phyloP scores from a whole-genome alignment of 2,797 vertebrate species.

The Adrianichthys oophorus region DNA sequence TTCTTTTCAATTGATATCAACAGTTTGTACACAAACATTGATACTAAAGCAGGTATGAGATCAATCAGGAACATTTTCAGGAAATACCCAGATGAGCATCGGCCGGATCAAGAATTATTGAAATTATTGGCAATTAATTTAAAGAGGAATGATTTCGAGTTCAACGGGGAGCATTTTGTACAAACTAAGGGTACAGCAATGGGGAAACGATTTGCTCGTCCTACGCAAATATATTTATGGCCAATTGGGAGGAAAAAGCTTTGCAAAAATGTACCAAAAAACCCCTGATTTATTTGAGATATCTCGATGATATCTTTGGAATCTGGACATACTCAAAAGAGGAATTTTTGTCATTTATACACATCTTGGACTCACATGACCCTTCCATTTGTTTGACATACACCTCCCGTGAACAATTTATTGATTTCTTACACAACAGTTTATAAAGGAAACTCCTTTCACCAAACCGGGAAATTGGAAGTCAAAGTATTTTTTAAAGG shows the following conservation, averaged over 20 bases:
- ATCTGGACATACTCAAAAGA: neutral
- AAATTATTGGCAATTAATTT: neutral
- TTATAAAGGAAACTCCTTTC: neutral
- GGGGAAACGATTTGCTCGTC: too few species aligned
- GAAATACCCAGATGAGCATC: neutral
- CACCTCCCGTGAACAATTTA: fast-evolving
- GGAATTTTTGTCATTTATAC: neutral
- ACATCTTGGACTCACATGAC: neutral
- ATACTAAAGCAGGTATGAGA: neutral
- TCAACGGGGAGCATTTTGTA: neutral
- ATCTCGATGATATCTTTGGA: neutral
- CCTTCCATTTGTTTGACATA: neutral
- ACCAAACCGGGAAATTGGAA: neutral
- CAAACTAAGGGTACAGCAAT: neutral
- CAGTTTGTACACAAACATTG: neutral
- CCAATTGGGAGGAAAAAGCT: neutral
- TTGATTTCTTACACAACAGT: neutral
- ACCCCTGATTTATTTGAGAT: neutral
- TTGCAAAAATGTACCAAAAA: neutral
- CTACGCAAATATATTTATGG: neutral
- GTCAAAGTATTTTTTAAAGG: neutral
- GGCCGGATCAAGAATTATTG: neutral
- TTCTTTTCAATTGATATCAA: neutral
- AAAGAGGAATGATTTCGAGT: neutral
- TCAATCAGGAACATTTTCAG: neutral